Conservation (phyloP, 1,140 invertebrate genomes). For the Triops longicaudatus region DNA sequence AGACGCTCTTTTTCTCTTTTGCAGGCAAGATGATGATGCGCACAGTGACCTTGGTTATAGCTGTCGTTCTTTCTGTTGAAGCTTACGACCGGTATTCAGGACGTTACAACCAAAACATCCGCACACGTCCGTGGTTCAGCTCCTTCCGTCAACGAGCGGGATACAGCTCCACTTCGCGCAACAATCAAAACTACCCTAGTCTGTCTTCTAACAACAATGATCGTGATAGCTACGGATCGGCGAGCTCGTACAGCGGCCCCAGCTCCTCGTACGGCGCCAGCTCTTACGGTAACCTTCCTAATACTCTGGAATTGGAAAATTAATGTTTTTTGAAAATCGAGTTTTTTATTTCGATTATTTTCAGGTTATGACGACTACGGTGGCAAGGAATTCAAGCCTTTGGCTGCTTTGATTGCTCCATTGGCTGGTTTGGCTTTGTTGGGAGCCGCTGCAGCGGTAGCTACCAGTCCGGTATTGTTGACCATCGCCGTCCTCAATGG, state of each 20-base stretch:
- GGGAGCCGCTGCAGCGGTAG: conserved; percentile 64
- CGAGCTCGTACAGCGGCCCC: not conserved
- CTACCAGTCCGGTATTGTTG: conserved; percentile 63
- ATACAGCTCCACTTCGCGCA: not conserved
- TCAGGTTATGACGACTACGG: conserved; percentile 19
- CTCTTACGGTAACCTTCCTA: conserved; percentile 18
- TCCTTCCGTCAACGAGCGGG: not conserved
- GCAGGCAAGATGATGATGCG: not conserved
- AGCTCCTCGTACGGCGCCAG: conserved; percentile 19
- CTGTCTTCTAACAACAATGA: not conserved
- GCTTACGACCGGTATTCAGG: not conserved
- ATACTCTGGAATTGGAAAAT: not conserved
- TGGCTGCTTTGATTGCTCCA: conserved; percentile 48
- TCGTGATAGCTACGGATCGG: not conserved
- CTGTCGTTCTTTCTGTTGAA: not conserved
- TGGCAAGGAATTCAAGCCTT: conserved; percentile 23
- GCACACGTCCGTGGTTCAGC: conserved; percentile 3
- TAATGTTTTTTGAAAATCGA: not conserved
- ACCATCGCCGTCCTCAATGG: conserved; percentile 58
- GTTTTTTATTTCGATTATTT: not conserved
- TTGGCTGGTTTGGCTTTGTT: conserved; percentile 65
- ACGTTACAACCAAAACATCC: not conserved
- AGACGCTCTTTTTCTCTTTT: not conserved
- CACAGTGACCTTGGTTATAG: not conserved
- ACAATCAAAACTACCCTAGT: not conserved